phyloP scores from a whole-genome alignment of 2,888 invertebrate species.

The Cephus sareptanus region DNA sequence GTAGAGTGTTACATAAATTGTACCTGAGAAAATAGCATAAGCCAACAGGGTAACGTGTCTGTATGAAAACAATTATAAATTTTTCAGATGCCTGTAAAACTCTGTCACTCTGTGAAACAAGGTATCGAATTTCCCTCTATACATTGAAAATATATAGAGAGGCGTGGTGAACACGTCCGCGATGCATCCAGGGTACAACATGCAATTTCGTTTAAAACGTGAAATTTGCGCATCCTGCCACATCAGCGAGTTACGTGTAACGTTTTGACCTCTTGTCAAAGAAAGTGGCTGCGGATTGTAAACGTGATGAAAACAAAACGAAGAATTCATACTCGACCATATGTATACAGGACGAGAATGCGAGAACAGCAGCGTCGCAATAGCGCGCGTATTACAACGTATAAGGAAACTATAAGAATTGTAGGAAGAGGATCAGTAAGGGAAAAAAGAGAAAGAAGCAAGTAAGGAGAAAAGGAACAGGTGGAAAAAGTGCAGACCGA shows the following conservation, averaged over 20 bases:
- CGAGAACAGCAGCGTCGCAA: neutral
- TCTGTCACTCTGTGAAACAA: neutral
- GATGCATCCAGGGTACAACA: neutral
- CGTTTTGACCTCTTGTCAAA: neutral
- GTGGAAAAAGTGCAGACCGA: neutral
- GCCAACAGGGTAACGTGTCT: neutral
- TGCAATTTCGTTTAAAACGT: neutral
- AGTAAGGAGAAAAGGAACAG: neutral
- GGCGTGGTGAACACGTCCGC: neutral
- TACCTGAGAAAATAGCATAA: neutral
- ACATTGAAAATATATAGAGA: neutral
- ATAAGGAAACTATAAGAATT: neutral
- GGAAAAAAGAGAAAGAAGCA: neutral
- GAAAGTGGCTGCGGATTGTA: neutral
- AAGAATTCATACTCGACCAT: neutral
- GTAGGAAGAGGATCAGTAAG: neutral
- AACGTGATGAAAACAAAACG: neutral
- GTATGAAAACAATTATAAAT: neutral
- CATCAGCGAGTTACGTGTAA: neutral
- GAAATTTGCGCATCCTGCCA: neutral
- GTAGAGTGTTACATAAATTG: neutral
- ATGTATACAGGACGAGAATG: neutral
- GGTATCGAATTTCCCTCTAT: neutral
- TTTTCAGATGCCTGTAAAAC: neutral
- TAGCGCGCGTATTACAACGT: neutral